A percentile compares a stretch with the other conserved stretches of the same genome.
Evolutionary conservation across 2,113 vertebrate genomes (phyloP).

Genomic region (Turdus rufiventris): DNA sequence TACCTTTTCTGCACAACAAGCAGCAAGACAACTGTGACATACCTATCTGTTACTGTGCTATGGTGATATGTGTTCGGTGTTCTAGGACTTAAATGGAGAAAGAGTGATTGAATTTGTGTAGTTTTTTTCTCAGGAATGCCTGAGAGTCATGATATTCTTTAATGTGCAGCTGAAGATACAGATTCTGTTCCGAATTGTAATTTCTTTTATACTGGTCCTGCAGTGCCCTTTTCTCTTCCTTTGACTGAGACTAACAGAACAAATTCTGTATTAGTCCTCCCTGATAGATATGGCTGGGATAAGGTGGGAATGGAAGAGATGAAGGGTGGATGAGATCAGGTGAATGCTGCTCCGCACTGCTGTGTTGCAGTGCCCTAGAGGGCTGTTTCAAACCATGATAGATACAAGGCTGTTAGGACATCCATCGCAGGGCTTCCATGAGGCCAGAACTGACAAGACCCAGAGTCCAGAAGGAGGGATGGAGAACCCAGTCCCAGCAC

Average conservation of each 20-base stretch:
- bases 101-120: background rate
- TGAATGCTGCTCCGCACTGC: too few relatives aligned
- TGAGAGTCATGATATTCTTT: background rate
- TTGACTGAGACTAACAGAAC: background rate
- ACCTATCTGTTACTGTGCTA: background rate
- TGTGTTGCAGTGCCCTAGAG: background rate
- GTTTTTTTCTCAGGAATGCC: background rate
- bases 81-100: background rate
- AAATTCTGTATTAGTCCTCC: background rate
- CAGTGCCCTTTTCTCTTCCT: background rate
- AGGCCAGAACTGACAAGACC: background rate
- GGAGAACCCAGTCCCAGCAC: background rate
- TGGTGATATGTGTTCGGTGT: fast-evolving
- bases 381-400: background rate
- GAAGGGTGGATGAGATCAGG: background rate
- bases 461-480: background rate
- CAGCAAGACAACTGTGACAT: background rate
- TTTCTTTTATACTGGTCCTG: background rate
- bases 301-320: background rate
- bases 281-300: fast-evolving
- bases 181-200: background rate
- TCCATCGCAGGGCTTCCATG: background rate
- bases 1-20: background rate
- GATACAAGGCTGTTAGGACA: fast-evolving
- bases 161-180: background rate